These are phyloP conservation scores for Menura novaehollandiae DNA, from an alignment of 2,113 vertebrate species.

Conservation along the genomic window DNA sequence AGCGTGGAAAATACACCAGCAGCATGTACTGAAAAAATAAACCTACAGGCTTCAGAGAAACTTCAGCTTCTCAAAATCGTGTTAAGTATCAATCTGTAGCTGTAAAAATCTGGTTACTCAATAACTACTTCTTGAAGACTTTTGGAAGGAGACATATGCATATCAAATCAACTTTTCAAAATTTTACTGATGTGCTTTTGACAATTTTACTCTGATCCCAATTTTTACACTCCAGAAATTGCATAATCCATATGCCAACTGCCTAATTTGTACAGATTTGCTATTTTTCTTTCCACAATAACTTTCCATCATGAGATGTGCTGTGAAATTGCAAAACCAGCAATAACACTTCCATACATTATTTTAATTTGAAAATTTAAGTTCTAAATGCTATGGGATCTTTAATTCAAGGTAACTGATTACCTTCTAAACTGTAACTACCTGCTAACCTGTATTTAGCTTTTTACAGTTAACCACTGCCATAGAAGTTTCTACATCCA, in stretches of 20 bases:
- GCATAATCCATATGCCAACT: not conserved
- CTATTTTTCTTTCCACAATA: not conserved
- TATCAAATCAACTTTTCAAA: not conserved
- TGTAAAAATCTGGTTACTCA: not conserved
- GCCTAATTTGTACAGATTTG: not conserved
- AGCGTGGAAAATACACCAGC: not conserved
- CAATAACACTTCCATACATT: not conserved
- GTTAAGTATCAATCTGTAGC: not conserved
- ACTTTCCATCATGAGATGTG: not conserved
- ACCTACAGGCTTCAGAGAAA: not conserved
- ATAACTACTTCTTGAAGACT: not conserved
- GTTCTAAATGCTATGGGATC: not conserved
- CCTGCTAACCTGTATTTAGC: not conserved
- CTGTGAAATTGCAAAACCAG: not conserved
- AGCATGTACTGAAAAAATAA: not conserved
- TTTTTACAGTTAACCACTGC: not conserved
- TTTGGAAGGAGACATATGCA: not conserved
- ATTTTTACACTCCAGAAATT: not conserved
- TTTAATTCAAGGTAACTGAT: not conserved
- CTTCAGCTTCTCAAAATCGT: not conserved
- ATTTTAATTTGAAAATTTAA: not conserved
- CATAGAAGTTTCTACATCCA: not conserved
- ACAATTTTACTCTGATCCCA: not conserved
- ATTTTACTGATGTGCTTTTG: not conserved
- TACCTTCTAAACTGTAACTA: not conserved